Conservation (phyloP, 2,888 invertebrate genomes). For the Dorcus parallelipipedus region DNA sequence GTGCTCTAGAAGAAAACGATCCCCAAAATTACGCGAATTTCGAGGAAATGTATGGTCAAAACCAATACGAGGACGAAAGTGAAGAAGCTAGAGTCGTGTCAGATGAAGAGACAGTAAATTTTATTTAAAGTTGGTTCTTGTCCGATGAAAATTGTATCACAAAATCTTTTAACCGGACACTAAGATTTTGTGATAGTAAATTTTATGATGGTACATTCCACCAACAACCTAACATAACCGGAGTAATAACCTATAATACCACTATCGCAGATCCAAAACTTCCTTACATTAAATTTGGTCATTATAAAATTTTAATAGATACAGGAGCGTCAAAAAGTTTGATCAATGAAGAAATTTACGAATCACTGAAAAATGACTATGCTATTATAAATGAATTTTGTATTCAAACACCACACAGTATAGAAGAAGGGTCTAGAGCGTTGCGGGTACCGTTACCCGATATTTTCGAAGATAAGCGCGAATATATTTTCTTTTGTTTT, state of each 20-base stretch:
- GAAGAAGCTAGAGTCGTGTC: neutral
- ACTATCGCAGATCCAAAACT: neutral
- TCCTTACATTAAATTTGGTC: conserved; percentile 1
- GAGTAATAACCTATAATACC: neutral
- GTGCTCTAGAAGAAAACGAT: conserved; percentile 7
- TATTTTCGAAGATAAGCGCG: neutral
- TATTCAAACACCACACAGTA: neutral
- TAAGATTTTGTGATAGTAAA: no score
- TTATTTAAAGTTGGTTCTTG: no score
- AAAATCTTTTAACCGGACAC: no score
- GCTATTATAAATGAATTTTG: conserved; percentile 1
- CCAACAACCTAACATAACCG: no score
- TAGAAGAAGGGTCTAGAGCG: neutral
- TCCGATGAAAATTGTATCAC: no score
- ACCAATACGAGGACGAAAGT: neutral
- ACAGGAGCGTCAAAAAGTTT: neutral
- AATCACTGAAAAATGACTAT: neutral
- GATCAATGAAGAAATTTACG: neutral
- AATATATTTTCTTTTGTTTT: conserved; percentile 7
- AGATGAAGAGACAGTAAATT: no score
- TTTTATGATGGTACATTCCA: no score
- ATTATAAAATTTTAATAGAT: neutral
- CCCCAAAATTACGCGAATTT: neutral
- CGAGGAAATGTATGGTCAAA: neutral
- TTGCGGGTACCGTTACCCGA: neutral